Base-by-base conservation (phyloP, 2,797 vertebrate genomes). In the Enteromius argenteus region DNA sequence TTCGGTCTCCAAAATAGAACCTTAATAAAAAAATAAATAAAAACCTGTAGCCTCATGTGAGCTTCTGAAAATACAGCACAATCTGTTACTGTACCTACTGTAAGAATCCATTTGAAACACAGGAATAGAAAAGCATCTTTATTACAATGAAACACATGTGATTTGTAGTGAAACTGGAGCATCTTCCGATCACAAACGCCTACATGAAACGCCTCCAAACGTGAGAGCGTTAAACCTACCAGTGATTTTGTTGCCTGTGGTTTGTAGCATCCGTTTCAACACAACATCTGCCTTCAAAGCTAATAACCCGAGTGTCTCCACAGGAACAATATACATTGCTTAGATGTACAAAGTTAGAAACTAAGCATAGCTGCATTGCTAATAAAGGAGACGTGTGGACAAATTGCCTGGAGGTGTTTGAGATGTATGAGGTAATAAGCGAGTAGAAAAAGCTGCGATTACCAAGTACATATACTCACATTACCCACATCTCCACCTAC, bases 51-150 rank as follows among this genome's bases (percentile, higher is more conserved):
- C 23, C 3, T 2, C 68, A 72, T 2, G 23, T 46, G 42, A 10
- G 23, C 69, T 5, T 46, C 68, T 72, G 44, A 72, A 72, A 72
- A 72, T 72, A 49, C 23, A 80, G 64, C 1, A 19, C 32, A 42
- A 37, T 27, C 23, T 58, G 67, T 71, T 71, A 14, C 66, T 5
- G 6, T 96, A 32, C 27, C 4, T 49, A 49, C 14, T 95, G 94
- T 94, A 95, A 91, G 89, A 94, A 95, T 85, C 21, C 95, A 95
- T 94, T 94, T 95, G 94, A 93, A 94, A 95, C 93, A 95, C 94
- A 95, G 94, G 94, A 94, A 58, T 74, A 62, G 94, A 95, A 94
- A 95, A 95, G 94, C 94, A 94, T 96, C 95, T 96, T 95, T 95
- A 95, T 95, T 94, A 95, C 94, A 11, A 46, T 15, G 14, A 15